Percentiles rank a stretch among this genome's conserved stretches.
These are phyloP conservation scores for Camponotus pennsylvanicus DNA, from an alignment of 1,140 invertebrate genomes.

Conservation along the genomic window DNA sequence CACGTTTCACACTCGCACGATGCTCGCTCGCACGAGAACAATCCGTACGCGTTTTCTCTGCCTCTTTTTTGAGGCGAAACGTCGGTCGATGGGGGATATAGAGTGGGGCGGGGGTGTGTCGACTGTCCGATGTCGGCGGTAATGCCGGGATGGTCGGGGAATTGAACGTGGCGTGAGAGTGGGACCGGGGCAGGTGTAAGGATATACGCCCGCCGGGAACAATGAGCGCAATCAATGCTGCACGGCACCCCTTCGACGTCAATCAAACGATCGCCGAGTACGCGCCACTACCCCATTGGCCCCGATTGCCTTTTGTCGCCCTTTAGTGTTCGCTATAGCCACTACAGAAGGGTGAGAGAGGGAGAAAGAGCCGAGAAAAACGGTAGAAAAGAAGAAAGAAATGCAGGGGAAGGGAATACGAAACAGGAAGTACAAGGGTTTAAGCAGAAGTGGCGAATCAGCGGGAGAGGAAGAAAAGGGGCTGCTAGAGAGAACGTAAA, in stretches of 20 bases:
- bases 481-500: constrained; percentile 15
- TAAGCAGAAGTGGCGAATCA: not conserved
- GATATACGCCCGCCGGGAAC: constrained; percentile 76
- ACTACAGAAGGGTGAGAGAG: constrained; percentile 33
- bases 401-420: not conserved
- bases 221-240: constrained; percentile 84
- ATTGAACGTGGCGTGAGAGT: not conserved
- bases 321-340: constrained; percentile 61
- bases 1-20: constrained; percentile 40
- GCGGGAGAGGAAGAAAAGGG: not conserved
- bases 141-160: constrained; percentile 10
- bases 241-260: constrained; percentile 78
- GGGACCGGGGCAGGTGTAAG: constrained; percentile 67
- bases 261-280: constrained; percentile 80
- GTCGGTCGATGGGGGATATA: not conserved
- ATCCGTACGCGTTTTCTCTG: constrained; percentile 23
- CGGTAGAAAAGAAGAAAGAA: not conserved
- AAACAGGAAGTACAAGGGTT: constrained; percentile 19
- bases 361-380: constrained; percentile 28
- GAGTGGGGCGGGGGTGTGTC: not conserved
- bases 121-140: constrained; percentile 27
- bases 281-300: constrained; percentile 78
- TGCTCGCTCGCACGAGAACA: constrained; percentile 2
- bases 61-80: constrained; percentile 1
- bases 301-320: constrained; percentile 81